Base-by-base conservation (phyloP, 2,113 vertebrate genomes). In the Pyrgilauda ruficollis region DNA sequence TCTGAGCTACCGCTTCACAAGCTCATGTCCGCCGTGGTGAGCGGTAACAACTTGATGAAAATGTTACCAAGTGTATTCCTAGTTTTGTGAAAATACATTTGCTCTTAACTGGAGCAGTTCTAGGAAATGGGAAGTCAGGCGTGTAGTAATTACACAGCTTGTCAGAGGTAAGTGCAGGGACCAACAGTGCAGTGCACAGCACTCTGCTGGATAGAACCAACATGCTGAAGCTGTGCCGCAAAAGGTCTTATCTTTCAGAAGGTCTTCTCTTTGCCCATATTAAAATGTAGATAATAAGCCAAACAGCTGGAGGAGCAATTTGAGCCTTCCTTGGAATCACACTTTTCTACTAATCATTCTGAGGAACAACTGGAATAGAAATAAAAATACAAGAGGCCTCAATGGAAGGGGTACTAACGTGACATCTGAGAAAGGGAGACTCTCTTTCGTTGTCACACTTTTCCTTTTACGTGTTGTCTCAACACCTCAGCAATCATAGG, bases 61-160 rank as follows among this genome's bases (percentile, higher is more conserved):
- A n/a, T 86, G 95, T 87, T 87, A 67, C 67, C 59, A 90, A 16
- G 28, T 86, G 58, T 87, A 91, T 90, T 95, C 22, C 74, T 69
- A 16, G 24, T 19, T 83, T 93, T 82, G 67, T 87, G 81, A 90
- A 97, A 79, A 67, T 59, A 95, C 87, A 95, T 87, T 92, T 91
- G 68, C 47, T 80, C 67, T 87, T 93, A 94, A 95, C 94, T 96
- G 94, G 90, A 93, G 78, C 15, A 22, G 66, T 96, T 95, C 86
- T 89, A 93, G 92, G 96, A 97, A 97, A 96, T 6, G 27, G 87
- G 95, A 96, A 96, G 84, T 91, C 87, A 92, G 69, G 49, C 67
- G 18, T 59, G 27, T 50, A 73, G 58, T 77, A 90, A 66, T 88
- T 82, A 46, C 82, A 53, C 9, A 68, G 61, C 26, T 59, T 49